A percentile compares a stretch with the other conserved stretches of the same genome.
phyloP scores from a whole-genome alignment of 1,140 invertebrate genomes.

The Tyrophagus putrescentiae region DNA sequence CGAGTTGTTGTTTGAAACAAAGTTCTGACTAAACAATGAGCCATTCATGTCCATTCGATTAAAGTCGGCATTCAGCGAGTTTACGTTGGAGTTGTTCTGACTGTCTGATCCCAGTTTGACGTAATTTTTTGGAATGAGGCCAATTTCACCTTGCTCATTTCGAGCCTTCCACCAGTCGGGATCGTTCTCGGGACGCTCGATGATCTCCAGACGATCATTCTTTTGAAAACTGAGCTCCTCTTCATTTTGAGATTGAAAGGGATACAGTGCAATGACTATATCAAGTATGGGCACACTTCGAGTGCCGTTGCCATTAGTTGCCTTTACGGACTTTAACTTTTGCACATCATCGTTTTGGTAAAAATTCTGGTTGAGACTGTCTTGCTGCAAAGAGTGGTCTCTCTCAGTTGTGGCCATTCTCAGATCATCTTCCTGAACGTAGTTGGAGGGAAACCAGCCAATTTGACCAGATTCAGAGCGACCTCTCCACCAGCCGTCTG shows the following conservation, averaged over 20 bases:
- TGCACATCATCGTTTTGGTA: conserved; percentile 14
- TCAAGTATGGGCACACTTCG: conserved; percentile 43
- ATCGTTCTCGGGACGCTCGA: conserved; percentile 85
- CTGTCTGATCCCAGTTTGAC: conserved; percentile 46
- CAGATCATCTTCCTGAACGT: conserved; percentile 67
- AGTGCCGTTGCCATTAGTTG: background rate
- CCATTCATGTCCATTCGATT: background rate
- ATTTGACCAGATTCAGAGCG: conserved; percentile 53
- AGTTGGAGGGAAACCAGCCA: conserved; percentile 97
- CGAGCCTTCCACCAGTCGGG: conserved; percentile 96
- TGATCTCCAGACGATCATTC: conserved; percentile 79
- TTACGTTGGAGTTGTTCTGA: background rate
- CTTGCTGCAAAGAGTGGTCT: conserved; percentile 47
- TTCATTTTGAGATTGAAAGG: conserved; percentile 84
- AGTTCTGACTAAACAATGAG: background rate
- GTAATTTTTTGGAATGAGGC: conserved; percentile 91
- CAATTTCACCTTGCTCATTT: conserved; percentile 72
- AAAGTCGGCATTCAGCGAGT: conserved; percentile 15
- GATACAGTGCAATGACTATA: conserved; percentile 83
- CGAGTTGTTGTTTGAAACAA: background rate
- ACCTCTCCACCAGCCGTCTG: conserved; percentile 99
- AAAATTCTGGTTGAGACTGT: conserved; percentile 15
- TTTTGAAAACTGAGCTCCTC: conserved; percentile 95
- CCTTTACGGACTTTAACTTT: background rate
- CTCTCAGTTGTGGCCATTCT: background rate